These are phyloP conservation scores for Linurgus olivaceus DNA, from an alignment of 2,797 vertebrate species.

Conservation along the genomic window DNA sequence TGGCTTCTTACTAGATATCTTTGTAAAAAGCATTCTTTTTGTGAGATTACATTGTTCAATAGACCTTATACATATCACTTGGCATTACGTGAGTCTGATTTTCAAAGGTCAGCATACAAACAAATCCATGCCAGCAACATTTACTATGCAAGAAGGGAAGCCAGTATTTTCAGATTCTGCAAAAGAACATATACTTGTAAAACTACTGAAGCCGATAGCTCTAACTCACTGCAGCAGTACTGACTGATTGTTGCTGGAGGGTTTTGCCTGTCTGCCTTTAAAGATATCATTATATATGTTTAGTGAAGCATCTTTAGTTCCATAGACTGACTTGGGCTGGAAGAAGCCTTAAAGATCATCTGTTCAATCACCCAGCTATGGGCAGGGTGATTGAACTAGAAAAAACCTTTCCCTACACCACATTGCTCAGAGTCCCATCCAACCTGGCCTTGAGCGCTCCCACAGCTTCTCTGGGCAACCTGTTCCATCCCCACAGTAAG, in stretches of 20 bases:
- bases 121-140: background rate
- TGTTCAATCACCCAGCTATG: too few relatives aligned
- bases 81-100: background rate
- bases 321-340: background rate
- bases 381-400: background rate
- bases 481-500: background rate
- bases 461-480: background rate
- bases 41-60: background rate
- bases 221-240: background rate
- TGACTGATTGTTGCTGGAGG: rapidly evolving
- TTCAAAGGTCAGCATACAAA: background rate
- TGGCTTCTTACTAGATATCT: background rate
- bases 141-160: background rate
- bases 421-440: background rate
- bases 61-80: rapidly evolving
- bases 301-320: background rate
- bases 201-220: background rate
- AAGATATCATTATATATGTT: background rate
- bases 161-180: background rate
- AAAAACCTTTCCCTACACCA: background rate
- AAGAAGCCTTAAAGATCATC: background rate
- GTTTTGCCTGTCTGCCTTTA: background rate
- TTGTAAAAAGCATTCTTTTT: background rate
- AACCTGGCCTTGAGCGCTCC: background rate
- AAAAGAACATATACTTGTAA: background rate